These are phyloP conservation scores for Benthosema pterotum DNA, from an alignment of 2,797 vertebrate species.

Conservation along the genomic window DNA sequence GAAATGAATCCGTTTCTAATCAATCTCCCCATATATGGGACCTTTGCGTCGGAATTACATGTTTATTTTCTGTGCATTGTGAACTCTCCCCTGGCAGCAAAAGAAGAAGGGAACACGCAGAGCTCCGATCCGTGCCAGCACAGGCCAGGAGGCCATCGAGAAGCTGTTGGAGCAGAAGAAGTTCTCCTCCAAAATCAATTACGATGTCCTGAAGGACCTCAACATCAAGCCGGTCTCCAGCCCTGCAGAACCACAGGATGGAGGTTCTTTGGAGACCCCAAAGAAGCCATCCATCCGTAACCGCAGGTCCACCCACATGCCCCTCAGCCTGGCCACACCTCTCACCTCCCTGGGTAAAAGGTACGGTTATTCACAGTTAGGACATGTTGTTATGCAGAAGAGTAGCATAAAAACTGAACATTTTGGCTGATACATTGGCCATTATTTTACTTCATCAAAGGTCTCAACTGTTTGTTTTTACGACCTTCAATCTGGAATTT, in stretches of 20 bases:
- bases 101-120: conserved; percentile 2
- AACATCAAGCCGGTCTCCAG: conserved; percentile 79
- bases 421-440: no score
- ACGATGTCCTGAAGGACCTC: conserved; percentile 93
- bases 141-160: conserved; percentile 94
- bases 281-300: conserved; percentile 65
- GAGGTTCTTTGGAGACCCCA: conserved; percentile 53
- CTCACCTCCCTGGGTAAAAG: conserved; percentile 88
- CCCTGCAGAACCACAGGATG: conserved; percentile 63
- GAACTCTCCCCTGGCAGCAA: no score
- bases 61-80: no score
- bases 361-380: conserved; percentile 63
- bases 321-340: conserved; percentile 77
- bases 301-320: conserved; percentile 60
- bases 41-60: no score
- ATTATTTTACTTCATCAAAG: no score
- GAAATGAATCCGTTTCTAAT: no score
- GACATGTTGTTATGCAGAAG: no score
- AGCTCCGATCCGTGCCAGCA: conserved; percentile 87
- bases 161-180: conserved; percentile 98
- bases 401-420: no score
- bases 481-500: no score
- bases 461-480: no score
- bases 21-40: no score
- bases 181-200: conserved; percentile 98